Evolutionary conservation across 1,140 invertebrate genomes (phyloP).

Genomic region (Bombus superbus): DNA sequence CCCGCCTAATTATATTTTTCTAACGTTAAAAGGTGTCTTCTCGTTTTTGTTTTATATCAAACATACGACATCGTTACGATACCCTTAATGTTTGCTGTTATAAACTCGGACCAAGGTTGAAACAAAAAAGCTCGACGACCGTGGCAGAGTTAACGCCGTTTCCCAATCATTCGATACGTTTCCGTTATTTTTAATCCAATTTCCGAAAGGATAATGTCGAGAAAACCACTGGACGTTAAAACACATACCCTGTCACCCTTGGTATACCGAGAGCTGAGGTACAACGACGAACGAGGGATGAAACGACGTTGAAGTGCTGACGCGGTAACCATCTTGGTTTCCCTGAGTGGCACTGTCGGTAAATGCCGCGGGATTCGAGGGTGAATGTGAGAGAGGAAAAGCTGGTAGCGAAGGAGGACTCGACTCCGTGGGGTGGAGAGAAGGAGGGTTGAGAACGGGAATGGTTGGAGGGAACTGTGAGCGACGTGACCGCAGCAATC

Average conservation of each 20-base stretch:
- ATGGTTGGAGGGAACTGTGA: constrained; percentile 29
- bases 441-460: constrained; percentile 3
- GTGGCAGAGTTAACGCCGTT: too few species aligned
- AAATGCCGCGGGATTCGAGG: constrained; percentile 61
- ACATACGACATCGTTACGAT: too few species aligned
- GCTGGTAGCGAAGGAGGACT: constrained; percentile 30
- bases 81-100: too few species aligned
- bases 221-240: background rate
- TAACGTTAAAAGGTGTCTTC: too few species aligned
- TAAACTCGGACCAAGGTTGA: too few species aligned
- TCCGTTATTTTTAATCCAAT: too few species aligned
- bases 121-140: too few species aligned
- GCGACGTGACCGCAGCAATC: constrained; percentile 67
- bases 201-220: background rate
- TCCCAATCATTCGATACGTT: too few species aligned
- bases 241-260: background rate
- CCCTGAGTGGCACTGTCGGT: constrained; percentile 67
- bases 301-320: constrained; percentile 65
- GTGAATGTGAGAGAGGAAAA: constrained; percentile 42
- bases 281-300: constrained; percentile 34
- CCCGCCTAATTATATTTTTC: too few species aligned
- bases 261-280: background rate
- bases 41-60: too few species aligned
- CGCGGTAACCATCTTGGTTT: constrained; percentile 68
- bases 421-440: constrained; percentile 28